Conservation (phyloP, 2,797 vertebrate species). For the Morelia viridis region DNA sequence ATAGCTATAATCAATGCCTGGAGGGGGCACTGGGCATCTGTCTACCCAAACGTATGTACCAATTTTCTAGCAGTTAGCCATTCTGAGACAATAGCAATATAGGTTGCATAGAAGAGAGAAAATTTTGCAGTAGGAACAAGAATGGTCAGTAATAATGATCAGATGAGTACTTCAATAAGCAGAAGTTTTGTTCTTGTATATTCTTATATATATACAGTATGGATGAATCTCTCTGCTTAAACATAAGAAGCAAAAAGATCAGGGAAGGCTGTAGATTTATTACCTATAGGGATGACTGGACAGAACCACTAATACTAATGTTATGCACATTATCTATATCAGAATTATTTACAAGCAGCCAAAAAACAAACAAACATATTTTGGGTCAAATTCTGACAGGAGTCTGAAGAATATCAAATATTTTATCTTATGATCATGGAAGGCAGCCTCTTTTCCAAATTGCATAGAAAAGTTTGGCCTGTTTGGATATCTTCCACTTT, state of each 20-base stretch:
- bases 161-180: neutral
- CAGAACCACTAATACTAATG: neutral
- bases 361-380: neutral
- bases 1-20: neutral
- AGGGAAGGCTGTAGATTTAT: neutral
- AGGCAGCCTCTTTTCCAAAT: neutral
- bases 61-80: neutral
- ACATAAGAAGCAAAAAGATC: neutral
- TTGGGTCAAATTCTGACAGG: neutral
- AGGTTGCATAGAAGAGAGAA: neutral
- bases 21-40: neutral
- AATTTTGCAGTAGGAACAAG: neutral
- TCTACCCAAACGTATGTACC: neutral
- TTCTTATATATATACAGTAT: neutral
- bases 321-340: conserved; percentile 23
- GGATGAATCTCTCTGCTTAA: neutral
- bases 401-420: conserved; percentile 1
- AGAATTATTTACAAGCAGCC: neutral
- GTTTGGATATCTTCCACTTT: neutral
- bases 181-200: neutral
- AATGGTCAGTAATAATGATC: neutral
- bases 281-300: neutral
- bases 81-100: neutral
- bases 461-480: neutral
- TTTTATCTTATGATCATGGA: neutral